phyloP scores from a whole-genome alignment of 1,140 invertebrate species.

The Pentalonia nigronervosa region DNA sequence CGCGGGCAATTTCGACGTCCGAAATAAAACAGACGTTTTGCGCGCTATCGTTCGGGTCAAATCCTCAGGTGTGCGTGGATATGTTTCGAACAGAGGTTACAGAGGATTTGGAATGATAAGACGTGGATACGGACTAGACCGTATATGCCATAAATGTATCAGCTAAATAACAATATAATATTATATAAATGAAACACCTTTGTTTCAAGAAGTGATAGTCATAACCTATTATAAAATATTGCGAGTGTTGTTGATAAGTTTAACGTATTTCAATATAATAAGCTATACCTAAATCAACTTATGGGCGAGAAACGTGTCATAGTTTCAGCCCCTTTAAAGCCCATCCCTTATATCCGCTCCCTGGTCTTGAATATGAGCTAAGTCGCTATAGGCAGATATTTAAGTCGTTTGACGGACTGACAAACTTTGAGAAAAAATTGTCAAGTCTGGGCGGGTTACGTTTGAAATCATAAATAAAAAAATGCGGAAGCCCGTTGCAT shows the following conservation, averaged over 20 bases:
- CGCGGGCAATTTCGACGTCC: neutral
- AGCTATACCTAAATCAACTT: no score
- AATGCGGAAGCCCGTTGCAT: no score
- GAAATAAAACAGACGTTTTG: neutral
- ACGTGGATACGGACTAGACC: no score
- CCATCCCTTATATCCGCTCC: neutral
- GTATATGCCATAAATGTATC: no score
- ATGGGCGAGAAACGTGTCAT: neutral
- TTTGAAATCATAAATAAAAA: no score
- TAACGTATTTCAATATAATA: neutral
- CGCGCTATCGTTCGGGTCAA: neutral
- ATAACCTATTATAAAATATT: neutral
- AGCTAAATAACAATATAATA: no score
- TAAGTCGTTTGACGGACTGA: no score
- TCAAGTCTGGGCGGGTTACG: no score
- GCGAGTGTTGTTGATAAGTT: neutral
- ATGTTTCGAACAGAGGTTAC: neutral
- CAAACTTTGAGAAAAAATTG: no score
- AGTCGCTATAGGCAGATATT: no score
- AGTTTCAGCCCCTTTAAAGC: neutral
- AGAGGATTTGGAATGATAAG: neutral
- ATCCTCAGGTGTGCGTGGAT: neutral
- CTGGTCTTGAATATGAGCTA: neutral
- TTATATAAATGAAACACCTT: no score
- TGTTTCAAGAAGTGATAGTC: neutral